A percentile compares a stretch with the other conserved stretches of the same genome.
These are phyloP conservation scores for Muscidifurax raptorellus DNA, from an alignment of 1,140 invertebrate genomes.

Conservation along the genomic window DNA sequence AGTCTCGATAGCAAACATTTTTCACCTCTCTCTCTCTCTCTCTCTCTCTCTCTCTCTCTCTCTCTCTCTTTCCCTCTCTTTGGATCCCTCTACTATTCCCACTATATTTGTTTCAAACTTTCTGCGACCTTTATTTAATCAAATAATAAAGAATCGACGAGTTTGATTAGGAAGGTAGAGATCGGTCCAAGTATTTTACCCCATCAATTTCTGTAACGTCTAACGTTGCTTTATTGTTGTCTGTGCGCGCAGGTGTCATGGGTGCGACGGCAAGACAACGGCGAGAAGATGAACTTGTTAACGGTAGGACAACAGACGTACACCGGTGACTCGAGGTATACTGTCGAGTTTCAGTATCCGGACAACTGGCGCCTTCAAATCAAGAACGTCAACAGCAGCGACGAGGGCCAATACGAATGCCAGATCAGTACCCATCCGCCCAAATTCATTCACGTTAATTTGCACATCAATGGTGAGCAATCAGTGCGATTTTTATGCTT, in stretches of 20 bases:
- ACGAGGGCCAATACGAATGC: conserved; percentile 85
- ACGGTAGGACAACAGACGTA: conserved; percentile 84
- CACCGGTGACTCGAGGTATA: conserved; percentile 84
- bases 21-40: not conserved
- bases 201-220: not conserved
- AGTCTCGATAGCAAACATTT: not conserved
- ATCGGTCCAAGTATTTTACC: not conserved
- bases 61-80: too few species aligned
- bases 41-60: too few species aligned
- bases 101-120: not conserved
- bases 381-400: conserved; percentile 81
- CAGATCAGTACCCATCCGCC: conserved; percentile 87
- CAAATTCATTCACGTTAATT: conserved; percentile 82
- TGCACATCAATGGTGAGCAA: conserved; percentile 83
- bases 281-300: conserved; percentile 80
- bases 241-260: conserved; percentile 80
- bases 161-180: conserved; percentile 2
- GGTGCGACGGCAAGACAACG: conserved; percentile 80
- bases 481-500: not conserved
- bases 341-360: conserved; percentile 85
- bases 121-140: conserved; percentile 1
- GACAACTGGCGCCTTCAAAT: conserved; percentile 86
- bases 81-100: not conserved
- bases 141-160: conserved; percentile 18
- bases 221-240: not conserved